Evolutionary conservation across 2,797 vertebrate genomes (phyloP), one percentile per base, ranked within the genome.

Genomic region (Fringilla coelebs): DNA sequence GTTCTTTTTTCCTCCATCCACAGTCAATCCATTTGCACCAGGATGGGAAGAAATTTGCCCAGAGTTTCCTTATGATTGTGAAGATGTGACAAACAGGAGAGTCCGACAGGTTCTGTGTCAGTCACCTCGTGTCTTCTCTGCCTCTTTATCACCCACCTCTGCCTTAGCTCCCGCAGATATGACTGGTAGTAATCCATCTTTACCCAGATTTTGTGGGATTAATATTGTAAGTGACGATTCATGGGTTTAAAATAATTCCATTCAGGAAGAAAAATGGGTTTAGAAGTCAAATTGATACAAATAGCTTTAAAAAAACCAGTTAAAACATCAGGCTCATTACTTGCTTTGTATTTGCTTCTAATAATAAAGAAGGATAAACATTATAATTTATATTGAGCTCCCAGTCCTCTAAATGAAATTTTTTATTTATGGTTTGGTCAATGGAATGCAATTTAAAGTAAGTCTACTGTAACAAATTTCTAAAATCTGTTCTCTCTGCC

Each of bases 11-110:
- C 57, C 41, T 48, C 54, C 70, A 14, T 83, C 82, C 58, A n/a
- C 38, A 98, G 98, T 98, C n/a, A 97, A 92, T 32, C 97, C 97
- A 45, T 98, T 97, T 79, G 96, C 93, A 55, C 87, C 93, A 34
- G 97, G 96, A 41, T 97, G 97, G 98, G 94, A 97, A 94, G 70
- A 85, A 78, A 22, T 73, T 29, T 98, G 98, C 66, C 55, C 3
- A 4, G 70, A 60, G 15, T 3, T 55, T n/a, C 60, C 89, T 65
- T 16, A 34, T 0, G 88, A 96, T 21, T 98, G 98, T 29, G 96
- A 97, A 89, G 98, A 97, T 12, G 85, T 29, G 36, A 97, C 97
- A 16, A 98, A 97, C 55, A 34, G 0, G 7, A 97, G 95, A 89
- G 90, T 96, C 55, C 93, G 93, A 77, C 73, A 98, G 97, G 98